Evolutionary conservation across 2,797 vertebrate species (phyloP).

Genomic region (Acanthis flammea): DNA sequence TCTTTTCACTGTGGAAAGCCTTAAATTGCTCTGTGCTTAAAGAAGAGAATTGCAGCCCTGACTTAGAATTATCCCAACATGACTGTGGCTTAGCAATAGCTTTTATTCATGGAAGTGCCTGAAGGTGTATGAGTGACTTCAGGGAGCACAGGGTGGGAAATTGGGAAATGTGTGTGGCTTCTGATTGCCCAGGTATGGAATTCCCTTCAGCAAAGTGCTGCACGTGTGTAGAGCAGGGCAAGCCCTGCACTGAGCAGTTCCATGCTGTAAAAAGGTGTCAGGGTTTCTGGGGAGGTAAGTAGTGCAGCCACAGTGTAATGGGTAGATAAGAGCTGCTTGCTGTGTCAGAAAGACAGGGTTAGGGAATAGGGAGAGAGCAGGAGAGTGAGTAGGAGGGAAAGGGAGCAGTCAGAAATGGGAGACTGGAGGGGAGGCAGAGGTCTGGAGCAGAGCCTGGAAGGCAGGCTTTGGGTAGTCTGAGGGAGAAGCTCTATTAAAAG

Average conservation of each 20-base stretch:
- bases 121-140: constrained; percentile 17
- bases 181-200: neutral
- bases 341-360: neutral
- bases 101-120: constrained; percentile 55
- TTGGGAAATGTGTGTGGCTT: neutral
- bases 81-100: constrained; percentile 44
- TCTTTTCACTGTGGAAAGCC: constrained; percentile 21
- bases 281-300: neutral
- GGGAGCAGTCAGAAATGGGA: constrained; percentile 6
- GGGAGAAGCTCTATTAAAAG: constrained; percentile 49
- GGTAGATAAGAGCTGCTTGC: neutral
- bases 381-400: neutral
- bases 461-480: constrained; percentile 33
- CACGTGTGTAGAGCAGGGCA: rapidly evolving
- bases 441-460: constrained; percentile 51
- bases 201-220: neutral
- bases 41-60: constrained; percentile 18
- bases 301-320: neutral
- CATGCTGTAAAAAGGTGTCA: neutral
- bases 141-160: neutral
- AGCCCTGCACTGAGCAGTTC: neutral
- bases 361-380: neutral
- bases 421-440: neutral
- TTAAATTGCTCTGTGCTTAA: constrained; percentile 10
- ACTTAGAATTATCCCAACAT: constrained; percentile 35